A percentile compares a stretch with the other conserved stretches of the same genome.
Evolutionary conservation across 53 echinoderm and acorn worm genomes (phyloP).

Genomic region (Zoroaster sp.): DNA sequence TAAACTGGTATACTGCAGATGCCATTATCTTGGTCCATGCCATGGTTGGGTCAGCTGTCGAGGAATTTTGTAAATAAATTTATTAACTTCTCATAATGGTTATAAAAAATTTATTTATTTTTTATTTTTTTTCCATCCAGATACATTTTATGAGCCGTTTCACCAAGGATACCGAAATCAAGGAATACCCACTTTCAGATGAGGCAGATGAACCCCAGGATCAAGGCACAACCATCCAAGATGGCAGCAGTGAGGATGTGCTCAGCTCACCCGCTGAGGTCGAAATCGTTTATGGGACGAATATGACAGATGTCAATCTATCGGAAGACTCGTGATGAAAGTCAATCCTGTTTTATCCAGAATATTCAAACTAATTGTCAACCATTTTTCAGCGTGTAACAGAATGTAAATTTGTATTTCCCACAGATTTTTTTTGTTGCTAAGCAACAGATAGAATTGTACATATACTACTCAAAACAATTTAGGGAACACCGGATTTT

Average conservation of each 20-base stretch:
- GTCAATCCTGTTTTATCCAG: not conserved
- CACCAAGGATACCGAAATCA: conserved; percentile 11
- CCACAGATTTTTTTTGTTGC: no score
- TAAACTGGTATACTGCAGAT: no score
- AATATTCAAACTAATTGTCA: no score
- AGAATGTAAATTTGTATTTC: no score
- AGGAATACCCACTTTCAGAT: conserved; percentile 29
- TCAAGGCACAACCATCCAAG: not conserved
- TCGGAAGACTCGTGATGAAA: not conserved
- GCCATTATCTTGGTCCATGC: no score
- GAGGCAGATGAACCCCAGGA: not conserved
- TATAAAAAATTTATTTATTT: not conserved
- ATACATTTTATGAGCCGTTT: conserved; percentile 17
- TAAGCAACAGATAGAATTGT: no score
- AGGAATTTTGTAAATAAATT: no score
- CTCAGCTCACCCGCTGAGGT: conserved; percentile 12
- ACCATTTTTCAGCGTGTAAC: no score
- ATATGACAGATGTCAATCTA: not conserved
- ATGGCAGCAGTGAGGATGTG: not conserved
- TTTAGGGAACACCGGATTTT: no score
- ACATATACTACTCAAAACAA: no score
- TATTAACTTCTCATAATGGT: no score
- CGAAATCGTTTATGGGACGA: not conserved
- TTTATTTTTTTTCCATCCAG: not conserved
- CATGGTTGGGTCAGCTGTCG: no score